phyloP scores from a whole-genome alignment of 2,888 invertebrate species.

The Phyllotreta striolata region DNA sequence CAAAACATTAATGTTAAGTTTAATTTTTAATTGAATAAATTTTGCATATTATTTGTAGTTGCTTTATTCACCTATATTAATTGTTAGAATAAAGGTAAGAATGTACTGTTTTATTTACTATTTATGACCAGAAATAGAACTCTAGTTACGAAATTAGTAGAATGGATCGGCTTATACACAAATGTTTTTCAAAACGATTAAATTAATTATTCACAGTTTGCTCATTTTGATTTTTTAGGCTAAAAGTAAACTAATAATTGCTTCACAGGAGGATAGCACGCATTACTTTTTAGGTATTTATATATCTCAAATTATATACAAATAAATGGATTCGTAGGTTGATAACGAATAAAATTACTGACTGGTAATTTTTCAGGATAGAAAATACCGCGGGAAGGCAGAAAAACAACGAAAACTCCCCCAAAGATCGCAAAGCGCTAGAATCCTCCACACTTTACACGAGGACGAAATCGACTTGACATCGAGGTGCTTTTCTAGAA shows the following conservation, averaged over 20 bases:
- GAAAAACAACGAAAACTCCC: constrained; percentile 23
- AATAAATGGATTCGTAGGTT: too few relatives aligned
- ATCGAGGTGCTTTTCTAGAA: constrained; percentile 48
- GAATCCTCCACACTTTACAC: constrained; percentile 49
- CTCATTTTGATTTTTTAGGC: constrained; percentile 7
- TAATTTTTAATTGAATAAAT: constrained; percentile 38
- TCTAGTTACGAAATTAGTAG: neutral
- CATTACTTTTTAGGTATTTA: constrained; percentile 5
- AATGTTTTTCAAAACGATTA: too few relatives aligned
- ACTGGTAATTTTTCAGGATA: constrained; percentile 7
- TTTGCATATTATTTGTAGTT: constrained; percentile 39
- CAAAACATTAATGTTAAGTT: constrained; percentile 36
- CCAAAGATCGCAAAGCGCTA: constrained; percentile 26
- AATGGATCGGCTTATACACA: too few relatives aligned
- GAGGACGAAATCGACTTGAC: constrained; percentile 49
- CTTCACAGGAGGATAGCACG: constrained; percentile 12
- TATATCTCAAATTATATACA: neutral
- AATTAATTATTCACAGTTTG: neutral
- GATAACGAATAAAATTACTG: neutral
- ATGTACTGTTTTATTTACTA: neutral
- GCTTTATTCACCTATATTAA: constrained; percentile 38
- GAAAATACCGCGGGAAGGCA: constrained; percentile 29
- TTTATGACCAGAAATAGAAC: neutral
- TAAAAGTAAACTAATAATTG: constrained; percentile 4
- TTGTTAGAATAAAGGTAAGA: constrained; percentile 3